These are phyloP conservation scores for Megaustenia siamemsis DNA, from an alignment of 2,888 invertebrate genomes.

Conservation along the genomic window DNA sequence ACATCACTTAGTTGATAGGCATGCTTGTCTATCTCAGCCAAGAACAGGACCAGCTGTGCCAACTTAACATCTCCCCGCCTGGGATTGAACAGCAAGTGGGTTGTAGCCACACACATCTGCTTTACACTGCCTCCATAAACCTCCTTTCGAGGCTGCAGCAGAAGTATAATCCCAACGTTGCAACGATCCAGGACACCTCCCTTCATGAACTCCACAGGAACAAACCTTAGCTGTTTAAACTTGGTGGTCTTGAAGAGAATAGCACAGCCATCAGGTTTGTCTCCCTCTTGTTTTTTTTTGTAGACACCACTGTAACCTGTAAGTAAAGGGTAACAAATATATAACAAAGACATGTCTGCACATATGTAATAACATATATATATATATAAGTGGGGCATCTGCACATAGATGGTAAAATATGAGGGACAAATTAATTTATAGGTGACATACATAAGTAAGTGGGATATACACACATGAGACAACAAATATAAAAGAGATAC, in stretches of 20 bases:
- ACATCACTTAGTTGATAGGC: constrained; percentile 66
- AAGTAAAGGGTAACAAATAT: not conserved
- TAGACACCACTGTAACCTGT: constrained; percentile 87
- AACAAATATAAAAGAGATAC: no score
- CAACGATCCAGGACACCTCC: constrained; percentile 88
- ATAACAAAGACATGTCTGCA: not conserved
- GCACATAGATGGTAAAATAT: no score
- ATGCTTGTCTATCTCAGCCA: constrained; percentile 91
- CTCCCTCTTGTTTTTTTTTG: constrained; percentile 89
- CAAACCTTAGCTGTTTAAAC: constrained; percentile 85
- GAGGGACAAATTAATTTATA: no score
- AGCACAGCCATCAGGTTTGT: constrained; percentile 92
- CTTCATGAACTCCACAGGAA: constrained; percentile 86
- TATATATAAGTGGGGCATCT: no score
- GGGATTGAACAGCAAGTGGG: constrained; percentile 96
- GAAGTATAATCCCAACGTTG: constrained; percentile 91
- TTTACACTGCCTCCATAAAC: constrained; percentile 41
- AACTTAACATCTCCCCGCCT: constrained; percentile 92
- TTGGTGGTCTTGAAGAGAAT: constrained; percentile 87
- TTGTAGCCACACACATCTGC: constrained; percentile 90
- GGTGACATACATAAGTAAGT: no score
- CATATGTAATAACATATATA: not conserved
- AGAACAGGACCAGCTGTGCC: constrained; percentile 90
- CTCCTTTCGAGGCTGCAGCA: constrained; percentile 81
- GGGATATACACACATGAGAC: no score